A percentile compares a stretch with the other conserved stretches of the same genome.
Evolutionary conservation across 2,888 invertebrate species (phyloP).

Genomic region (Callinectes sapidus): DNA sequence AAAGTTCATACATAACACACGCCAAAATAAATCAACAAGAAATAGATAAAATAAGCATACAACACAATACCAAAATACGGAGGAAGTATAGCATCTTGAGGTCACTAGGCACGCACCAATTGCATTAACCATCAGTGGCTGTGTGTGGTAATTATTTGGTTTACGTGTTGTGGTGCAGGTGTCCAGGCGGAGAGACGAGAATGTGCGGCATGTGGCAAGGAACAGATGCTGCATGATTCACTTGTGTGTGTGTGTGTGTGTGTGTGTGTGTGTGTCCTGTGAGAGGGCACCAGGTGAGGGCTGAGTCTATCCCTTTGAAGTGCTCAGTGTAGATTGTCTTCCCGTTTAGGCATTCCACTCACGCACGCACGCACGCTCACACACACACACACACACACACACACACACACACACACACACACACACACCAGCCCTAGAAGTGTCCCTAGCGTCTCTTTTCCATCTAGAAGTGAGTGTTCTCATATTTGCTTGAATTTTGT

Average conservation of each 20-base stretch:
- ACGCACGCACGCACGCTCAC: not conserved
- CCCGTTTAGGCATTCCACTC: conserved; percentile 6
- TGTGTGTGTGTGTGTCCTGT: conserved; percentile 17
- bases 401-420: conserved; percentile 21
- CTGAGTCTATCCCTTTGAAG: not conserved
- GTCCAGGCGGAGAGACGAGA: not conserved
- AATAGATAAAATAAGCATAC: too few relatives aligned
- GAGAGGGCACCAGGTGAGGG: not conserved
- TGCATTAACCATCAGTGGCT: not conserved
- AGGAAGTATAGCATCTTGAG: not conserved
- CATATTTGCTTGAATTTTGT: conserved; percentile 34
- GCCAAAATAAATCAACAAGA: too few relatives aligned
- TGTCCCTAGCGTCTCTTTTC: not conserved
- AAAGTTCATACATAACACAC: too few relatives aligned
- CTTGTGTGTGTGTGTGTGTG: conserved; percentile 14
- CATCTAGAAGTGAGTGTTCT: not conserved
- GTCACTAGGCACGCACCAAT: not conserved
- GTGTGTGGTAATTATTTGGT: not conserved
- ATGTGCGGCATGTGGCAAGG: not conserved
- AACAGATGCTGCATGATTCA: not conserved
- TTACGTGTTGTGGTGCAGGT: not conserved
- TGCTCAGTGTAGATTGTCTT: conserved; percentile 24
- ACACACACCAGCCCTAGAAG: not conserved
- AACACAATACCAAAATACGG: too few relatives aligned
- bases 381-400: conserved; percentile 31